Conservation (phyloP, 2,113 vertebrate genomes). For the Willisornis vidua region DNA sequence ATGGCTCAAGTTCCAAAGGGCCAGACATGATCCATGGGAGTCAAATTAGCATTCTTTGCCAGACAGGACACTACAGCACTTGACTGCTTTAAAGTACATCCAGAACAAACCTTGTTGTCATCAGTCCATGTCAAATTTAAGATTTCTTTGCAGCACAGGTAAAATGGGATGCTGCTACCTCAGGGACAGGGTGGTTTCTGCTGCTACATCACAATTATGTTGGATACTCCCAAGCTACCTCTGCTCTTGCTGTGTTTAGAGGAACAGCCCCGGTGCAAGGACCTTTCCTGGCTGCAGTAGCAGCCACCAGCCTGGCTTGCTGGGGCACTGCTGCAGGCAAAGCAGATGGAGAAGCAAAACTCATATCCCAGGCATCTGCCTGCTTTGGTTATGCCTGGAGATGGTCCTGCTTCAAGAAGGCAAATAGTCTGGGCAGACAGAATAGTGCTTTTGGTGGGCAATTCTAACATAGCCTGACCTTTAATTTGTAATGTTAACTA, state of each 20-base stretch:
- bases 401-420: not conserved
- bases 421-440: not conserved
- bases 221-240: not conserved
- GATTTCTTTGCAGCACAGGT: not conserved
- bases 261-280: not conserved
- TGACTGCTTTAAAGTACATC: not conserved
- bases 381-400: not conserved
- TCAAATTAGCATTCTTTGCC: not conserved
- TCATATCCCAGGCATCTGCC: not conserved
- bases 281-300: not conserved
- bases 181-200: not conserved
- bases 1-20: not conserved
- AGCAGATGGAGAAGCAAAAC: not conserved
- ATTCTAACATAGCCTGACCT: not conserved
- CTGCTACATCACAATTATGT: not conserved
- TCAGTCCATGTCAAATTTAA: not conserved
- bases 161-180: not conserved
- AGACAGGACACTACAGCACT: not conserved
- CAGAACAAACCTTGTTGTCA: not conserved
- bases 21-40: fast-evolving
- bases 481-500: not conserved
- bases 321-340: not conserved
- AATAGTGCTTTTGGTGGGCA: not conserved
- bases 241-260: not conserved
- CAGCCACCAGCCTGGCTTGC: not conserved